These are phyloP conservation scores for Epiblema foenella DNA, from an alignment of 2,888 invertebrate species.

Conservation along the genomic window DNA sequence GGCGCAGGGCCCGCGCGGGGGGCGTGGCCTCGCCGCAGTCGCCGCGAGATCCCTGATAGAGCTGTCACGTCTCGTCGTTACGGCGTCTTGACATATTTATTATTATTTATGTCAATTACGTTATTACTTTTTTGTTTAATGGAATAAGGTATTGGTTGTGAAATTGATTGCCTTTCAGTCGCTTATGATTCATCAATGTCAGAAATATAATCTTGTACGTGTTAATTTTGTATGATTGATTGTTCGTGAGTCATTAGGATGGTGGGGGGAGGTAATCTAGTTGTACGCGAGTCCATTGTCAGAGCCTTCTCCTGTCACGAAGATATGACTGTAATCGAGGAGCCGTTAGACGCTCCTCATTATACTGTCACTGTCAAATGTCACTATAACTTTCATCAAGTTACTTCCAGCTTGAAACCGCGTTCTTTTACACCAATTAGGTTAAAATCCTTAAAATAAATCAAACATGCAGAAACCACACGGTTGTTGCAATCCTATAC, in stretches of 20 bases:
- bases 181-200: conserved; percentile 84
- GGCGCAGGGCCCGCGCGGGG: conserved; percentile 52
- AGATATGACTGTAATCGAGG: conserved; percentile 29
- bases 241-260: conserved; percentile 74
- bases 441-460: neutral
- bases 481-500: neutral
- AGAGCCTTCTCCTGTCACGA: conserved; percentile 39
- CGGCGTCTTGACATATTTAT: conserved; percentile 84
- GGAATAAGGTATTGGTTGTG: conserved; percentile 83
- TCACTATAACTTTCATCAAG: neutral
- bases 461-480: neutral
- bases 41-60: conserved; percentile 81
- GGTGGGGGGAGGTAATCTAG: conserved; percentile 73
- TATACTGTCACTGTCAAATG: conserved; percentile 15
- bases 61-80: conserved; percentile 83
- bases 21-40: conserved; percentile 64
- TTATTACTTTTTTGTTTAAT: conserved; percentile 85
- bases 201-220: conserved; percentile 79
- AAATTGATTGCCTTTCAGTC: conserved; percentile 83
- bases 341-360: conserved; percentile 19
- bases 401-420: neutral
- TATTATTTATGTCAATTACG: conserved; percentile 85
- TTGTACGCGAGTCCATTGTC: conserved; percentile 79
- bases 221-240: conserved; percentile 84
- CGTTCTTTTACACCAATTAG: neutral